Evolutionary conservation across 1,140 invertebrate genomes (phyloP).

Genomic region (Glomeris maerens): DNA sequence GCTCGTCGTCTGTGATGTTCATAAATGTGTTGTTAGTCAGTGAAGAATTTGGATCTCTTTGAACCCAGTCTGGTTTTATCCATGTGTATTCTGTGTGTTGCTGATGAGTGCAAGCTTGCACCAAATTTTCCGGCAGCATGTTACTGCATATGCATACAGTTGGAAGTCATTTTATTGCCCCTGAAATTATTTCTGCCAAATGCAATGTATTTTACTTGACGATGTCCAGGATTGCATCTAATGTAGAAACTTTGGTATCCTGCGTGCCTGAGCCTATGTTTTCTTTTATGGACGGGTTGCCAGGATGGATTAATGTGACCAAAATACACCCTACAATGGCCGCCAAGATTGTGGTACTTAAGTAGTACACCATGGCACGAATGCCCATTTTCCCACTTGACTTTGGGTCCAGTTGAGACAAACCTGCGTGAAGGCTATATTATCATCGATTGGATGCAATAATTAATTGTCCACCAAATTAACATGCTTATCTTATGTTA

Average conservation of each 20-base stretch:
- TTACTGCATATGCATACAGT: slow-evolving; percentile 28
- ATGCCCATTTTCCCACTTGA: slow-evolving; percentile 35
- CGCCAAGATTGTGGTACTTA: slow-evolving; percentile 41
- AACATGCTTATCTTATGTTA: no score
- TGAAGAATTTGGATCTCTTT: no score
- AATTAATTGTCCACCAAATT: no score
- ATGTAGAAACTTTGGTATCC: slow-evolving; percentile 30
- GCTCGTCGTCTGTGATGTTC: no score
- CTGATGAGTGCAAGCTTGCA: slow-evolving; percentile 33
- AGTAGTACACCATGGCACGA: slow-evolving; percentile 41
- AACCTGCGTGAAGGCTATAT: no score
- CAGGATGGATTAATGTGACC: slow-evolving; percentile 37
- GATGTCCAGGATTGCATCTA: slow-evolving; percentile 45
- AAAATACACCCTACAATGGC: slow-evolving; percentile 37
- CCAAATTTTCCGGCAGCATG: slow-evolving; percentile 38
- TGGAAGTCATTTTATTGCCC: not conserved
- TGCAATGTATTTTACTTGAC: slow-evolving; percentile 35
- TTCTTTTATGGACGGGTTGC: slow-evolving; percentile 25
- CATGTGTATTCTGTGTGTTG: slow-evolving; percentile 22
- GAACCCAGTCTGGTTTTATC: slow-evolving; percentile 10
- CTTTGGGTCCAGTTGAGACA: slow-evolving; percentile 29
- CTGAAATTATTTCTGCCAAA: no score
- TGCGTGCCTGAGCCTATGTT: slow-evolving; percentile 11
- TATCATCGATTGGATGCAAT: no score
- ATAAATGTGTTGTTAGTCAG: no score